Percentiles rank a stretch among this genome's conserved stretches.
phyloP scores from a whole-genome alignment of 1,140 invertebrate species.

The Bactericera cockerelli region DNA sequence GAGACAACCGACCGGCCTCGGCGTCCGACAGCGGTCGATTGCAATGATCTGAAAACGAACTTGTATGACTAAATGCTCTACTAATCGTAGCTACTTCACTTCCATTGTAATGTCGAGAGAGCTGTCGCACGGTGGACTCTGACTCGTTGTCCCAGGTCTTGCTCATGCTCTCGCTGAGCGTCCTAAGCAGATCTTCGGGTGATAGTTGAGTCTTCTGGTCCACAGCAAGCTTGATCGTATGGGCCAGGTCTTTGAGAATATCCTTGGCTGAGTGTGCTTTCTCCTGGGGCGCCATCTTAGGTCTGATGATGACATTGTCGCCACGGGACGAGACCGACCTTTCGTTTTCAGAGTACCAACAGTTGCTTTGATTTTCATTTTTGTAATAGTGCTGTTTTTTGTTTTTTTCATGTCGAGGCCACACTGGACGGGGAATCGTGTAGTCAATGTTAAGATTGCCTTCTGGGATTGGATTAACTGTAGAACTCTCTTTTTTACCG shows the following conservation, averaged over 20 bases:
- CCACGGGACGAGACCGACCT: neutral
- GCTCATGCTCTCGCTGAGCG: slow-evolving; percentile 11
- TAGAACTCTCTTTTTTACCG: neutral
- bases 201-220: slow-evolving; percentile 10
- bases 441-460: slow-evolving; percentile 15
- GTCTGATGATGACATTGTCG: neutral
- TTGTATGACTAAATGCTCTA: slow-evolving; percentile 12
- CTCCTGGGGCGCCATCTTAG: neutral
- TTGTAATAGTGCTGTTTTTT: neutral
- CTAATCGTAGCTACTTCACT: slow-evolving; percentile 13
- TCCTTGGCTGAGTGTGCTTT: slow-evolving; percentile 8
- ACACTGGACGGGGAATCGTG: slow-evolving; percentile 18
- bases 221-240: slow-evolving; percentile 13
- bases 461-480: slow-evolving; percentile 17
- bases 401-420: slow-evolving; percentile 13
- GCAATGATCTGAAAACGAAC: slow-evolving; percentile 8
- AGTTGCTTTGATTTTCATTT: slow-evolving; percentile 9
- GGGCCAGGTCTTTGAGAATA: slow-evolving; percentile 9
- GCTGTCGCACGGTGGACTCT: slow-evolving; percentile 6
- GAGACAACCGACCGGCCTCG: slow-evolving; percentile 12
- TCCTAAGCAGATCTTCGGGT: slow-evolving; percentile 14
- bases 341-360: neutral
- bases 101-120: slow-evolving; percentile 11
- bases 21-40: slow-evolving; percentile 8
- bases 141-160: neutral